A percentile compares a stretch with the other conserved stretches of the same genome.
Evolutionary conservation across 2,797 vertebrate species (phyloP).

Genomic region (Darevskia mixta): DNA sequence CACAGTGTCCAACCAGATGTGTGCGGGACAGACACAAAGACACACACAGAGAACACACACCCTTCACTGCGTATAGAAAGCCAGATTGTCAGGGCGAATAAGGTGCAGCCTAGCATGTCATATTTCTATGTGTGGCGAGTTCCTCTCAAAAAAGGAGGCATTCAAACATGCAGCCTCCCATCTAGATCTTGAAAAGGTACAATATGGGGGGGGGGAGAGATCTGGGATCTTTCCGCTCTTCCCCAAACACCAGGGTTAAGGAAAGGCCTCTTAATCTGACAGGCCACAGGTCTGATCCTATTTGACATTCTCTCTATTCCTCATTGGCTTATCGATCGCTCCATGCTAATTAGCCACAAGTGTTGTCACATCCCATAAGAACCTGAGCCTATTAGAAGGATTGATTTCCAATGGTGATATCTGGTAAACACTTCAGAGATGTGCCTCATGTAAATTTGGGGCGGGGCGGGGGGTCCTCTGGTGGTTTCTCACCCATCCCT

Average conservation of each 20-base stretch:
- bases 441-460: neutral
- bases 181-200: too few species aligned
- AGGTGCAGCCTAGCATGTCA: neutral
- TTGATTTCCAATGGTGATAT: neutral
- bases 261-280: slow-evolving; percentile 11
- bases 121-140: neutral
- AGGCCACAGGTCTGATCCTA: neutral
- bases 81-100: neutral
- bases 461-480: neutral
- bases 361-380: neutral
- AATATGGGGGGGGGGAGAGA: neutral
- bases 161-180: neutral
- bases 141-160: neutral
- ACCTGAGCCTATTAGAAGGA: neutral
- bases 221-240: neutral
- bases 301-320: neutral
- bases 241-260: neutral
- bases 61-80: neutral
- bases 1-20: too few species aligned
- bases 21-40: too few species aligned
- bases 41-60: neutral
- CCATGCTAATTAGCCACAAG: neutral
- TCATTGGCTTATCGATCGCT: slow-evolving; percentile 8
- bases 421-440: neutral
- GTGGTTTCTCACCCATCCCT: fast-evolving